Conservation (phyloP, 2,113 vertebrate species). For the Geococcyx californianus region DNA sequence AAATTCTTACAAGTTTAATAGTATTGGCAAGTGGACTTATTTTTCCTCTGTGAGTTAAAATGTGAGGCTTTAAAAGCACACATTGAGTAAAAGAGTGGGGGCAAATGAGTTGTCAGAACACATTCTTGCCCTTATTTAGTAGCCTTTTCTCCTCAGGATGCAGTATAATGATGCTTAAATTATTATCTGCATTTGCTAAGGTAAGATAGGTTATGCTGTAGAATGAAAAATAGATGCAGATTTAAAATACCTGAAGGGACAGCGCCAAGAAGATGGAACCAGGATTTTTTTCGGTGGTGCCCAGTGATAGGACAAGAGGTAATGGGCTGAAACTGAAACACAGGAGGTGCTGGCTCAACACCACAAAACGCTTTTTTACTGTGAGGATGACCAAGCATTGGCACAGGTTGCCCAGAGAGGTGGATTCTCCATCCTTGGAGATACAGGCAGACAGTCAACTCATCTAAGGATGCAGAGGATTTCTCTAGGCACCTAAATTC, state of each 20-base stretch:
- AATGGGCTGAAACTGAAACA: too few species aligned
- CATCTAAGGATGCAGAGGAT: not conserved
- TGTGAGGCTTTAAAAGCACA: not conserved
- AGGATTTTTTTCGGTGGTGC: not conserved
- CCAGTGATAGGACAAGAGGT: not conserved
- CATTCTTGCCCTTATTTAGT: not conserved
- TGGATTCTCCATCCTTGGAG: not conserved
- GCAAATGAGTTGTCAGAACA: constrained; percentile 5
- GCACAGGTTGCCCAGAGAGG: not conserved
- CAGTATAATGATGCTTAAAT: not conserved
- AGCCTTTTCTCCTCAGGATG: not conserved
- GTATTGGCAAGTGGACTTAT: not conserved
- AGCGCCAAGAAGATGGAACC: not conserved
- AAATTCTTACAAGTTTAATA: not conserved
- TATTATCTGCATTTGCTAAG: not conserved
- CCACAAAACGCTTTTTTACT: not conserved
- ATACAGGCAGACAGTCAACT: not conserved
- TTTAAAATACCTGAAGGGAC: not conserved
- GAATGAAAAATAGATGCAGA: not conserved
- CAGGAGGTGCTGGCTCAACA: not conserved
- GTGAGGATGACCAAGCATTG: not conserved
- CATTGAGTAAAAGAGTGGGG: not conserved
- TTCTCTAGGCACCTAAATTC: not conserved
- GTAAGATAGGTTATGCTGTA: not conserved
- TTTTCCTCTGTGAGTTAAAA: not conserved